These are phyloP conservation scores for Microctenopoma steveboyesi DNA, from an alignment of 2,797 vertebrate genomes.

Conservation along the genomic window DNA sequence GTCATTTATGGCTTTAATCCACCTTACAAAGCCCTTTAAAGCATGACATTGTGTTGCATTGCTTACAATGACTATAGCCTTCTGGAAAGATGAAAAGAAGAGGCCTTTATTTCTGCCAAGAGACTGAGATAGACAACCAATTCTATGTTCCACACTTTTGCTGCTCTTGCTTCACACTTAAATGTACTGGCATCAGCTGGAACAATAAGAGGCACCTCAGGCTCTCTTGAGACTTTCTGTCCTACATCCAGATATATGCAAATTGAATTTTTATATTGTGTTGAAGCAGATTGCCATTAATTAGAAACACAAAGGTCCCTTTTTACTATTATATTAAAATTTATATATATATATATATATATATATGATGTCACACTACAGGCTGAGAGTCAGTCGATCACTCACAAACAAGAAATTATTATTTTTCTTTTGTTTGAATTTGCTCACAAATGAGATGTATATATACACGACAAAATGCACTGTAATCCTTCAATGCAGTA, in stretches of 20 bases:
- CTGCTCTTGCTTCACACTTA: constrained; percentile 5
- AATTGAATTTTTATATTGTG: neutral
- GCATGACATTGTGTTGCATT: constrained; percentile 26
- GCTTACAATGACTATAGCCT: constrained; percentile 28
- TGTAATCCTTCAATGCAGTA: no score
- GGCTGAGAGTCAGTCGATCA: no score
- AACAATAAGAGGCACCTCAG: constrained; percentile 15
- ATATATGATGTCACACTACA: no score
- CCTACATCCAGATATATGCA: neutral
- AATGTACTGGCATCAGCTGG: neutral
- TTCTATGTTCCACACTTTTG: neutral
- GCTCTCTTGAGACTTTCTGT: neutral
- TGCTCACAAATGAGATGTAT: no score
- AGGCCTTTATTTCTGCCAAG: constrained; percentile 20
- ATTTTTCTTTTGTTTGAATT: no score
- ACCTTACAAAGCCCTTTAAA: constrained; percentile 18
- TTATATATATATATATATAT: no score
- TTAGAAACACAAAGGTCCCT: no score
- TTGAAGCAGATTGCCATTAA: neutral
- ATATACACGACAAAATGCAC: no score
- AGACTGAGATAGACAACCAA: constrained; percentile 21
- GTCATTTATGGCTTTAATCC: constrained; percentile 28
- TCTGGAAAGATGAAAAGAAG: constrained; percentile 49
- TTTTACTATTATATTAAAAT: no score
- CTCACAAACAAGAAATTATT: no score